Evolutionary conservation across 2,888 invertebrate genomes (phyloP).

Genomic region (Kryphioiulus occultus): DNA sequence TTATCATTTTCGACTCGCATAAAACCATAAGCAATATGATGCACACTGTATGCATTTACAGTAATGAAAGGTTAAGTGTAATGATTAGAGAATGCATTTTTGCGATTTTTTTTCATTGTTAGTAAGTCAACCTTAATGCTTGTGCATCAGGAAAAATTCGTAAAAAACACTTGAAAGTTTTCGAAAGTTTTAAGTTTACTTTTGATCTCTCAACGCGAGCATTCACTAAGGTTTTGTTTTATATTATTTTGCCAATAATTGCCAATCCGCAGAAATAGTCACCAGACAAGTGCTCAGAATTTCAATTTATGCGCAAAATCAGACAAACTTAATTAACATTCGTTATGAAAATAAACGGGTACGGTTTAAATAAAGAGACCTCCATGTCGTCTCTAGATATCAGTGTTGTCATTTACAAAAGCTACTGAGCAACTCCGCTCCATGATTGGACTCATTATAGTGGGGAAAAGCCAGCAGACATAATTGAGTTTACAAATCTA

Average conservation of each 20-base stretch:
- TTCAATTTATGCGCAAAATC: background rate
- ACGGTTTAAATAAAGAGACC: background rate
- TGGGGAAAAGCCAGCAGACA: conserved; percentile 24
- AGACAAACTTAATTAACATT: background rate
- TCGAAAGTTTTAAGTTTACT: too few relatives aligned
- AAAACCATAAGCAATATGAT: background rate
- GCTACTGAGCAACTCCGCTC: background rate
- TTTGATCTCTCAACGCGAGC: too few relatives aligned
- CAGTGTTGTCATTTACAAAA: background rate
- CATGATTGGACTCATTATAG: conserved; percentile 6
- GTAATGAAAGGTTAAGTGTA: too few relatives aligned
- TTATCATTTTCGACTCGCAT: background rate
- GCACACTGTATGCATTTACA: background rate
- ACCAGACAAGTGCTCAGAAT: background rate
- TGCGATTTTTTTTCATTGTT: too few relatives aligned
- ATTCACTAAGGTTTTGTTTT: too few relatives aligned
- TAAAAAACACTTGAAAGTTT: too few relatives aligned
- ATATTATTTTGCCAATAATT: background rate
- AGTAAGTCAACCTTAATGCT: too few relatives aligned
- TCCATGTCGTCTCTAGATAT: background rate
- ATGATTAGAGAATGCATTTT: too few relatives aligned
- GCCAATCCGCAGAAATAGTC: background rate
- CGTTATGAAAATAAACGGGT: background rate
- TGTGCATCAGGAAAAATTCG: too few relatives aligned
- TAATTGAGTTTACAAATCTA: conserved; percentile 39